Conservation (phyloP, 2,797 vertebrate genomes). For the Harpagifer antarcticus region DNA sequence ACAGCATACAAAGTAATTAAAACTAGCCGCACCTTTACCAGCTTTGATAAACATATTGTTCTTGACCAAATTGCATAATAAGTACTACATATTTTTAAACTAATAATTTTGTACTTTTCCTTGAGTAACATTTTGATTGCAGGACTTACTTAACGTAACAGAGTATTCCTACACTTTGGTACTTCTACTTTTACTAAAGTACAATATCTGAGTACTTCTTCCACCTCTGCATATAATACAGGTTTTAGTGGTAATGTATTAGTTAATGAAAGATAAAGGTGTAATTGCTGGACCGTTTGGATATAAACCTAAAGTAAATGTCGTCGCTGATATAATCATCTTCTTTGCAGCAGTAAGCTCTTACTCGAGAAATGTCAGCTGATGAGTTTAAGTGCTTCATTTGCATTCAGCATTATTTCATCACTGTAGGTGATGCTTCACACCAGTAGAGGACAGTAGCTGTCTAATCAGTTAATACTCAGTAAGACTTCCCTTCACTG, state of each 20-base stretch:
- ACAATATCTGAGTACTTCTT: no score
- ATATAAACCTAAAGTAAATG: slow-evolving; percentile 21
- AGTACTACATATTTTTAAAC: no score
- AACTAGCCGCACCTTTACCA: no score
- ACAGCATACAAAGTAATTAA: no score
- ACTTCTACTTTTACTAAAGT: no score
- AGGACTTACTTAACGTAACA: no score
- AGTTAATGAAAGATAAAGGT: slow-evolving; percentile 9
- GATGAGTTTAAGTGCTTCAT: slow-evolving; percentile 43
- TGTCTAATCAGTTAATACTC: slow-evolving; percentile 19
- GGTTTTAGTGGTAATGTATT: neutral
- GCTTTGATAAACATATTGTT: no score
- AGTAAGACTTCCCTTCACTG: neutral
- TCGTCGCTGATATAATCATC: slow-evolving; percentile 22
- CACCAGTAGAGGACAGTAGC: slow-evolving; percentile 70
- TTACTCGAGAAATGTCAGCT: slow-evolving; percentile 36
- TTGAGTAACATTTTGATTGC: no score
- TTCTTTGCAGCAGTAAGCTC: slow-evolving; percentile 42
- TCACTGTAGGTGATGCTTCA: slow-evolving; percentile 50
- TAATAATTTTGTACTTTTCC: no score
- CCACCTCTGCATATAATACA: no score
- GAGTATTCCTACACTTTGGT: no score
- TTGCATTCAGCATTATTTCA: slow-evolving; percentile 41
- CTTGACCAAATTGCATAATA: no score
- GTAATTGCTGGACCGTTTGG: slow-evolving; percentile 18